Percentiles rank a stretch among this genome's conserved stretches.
Evolutionary conservation across 1,140 invertebrate species (phyloP).

Genomic region (Papilio dardanus): DNA sequence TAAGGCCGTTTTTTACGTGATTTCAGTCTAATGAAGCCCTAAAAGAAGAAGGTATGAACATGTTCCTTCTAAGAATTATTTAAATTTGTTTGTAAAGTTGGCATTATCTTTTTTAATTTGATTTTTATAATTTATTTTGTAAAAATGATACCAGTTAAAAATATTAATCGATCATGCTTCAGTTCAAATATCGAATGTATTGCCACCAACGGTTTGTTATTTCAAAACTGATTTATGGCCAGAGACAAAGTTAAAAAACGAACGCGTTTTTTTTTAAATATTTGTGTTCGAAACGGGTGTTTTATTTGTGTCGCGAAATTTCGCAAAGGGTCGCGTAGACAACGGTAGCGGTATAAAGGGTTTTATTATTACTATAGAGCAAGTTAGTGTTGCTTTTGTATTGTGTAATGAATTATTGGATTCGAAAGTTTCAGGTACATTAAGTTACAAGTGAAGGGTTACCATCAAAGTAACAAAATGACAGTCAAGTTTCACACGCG

Average conservation of each 20-base stretch:
- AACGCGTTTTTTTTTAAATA: conserved; percentile 74
- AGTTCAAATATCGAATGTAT: conserved; percentile 69
- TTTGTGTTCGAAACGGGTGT: conserved; percentile 79
- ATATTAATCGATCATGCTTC: conserved; percentile 69
- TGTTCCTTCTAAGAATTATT: not conserved
- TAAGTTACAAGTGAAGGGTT: conserved; percentile 77
- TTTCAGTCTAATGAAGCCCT: no score
- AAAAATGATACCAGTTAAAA: conserved; percentile 19
- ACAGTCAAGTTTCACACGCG: conserved; percentile 76
- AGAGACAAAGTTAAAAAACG: conserved; percentile 73
- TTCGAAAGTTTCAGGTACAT: conserved; percentile 80
- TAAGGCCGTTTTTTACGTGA: no score
- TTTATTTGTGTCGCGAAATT: conserved; percentile 78
- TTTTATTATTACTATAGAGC: conserved; percentile 77
- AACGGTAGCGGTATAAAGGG: conserved; percentile 68
- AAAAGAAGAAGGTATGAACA: no score
- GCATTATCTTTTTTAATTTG: no score
- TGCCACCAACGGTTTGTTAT: conserved; percentile 71
- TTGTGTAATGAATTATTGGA: conserved; percentile 81
- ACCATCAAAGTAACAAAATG: conserved; percentile 66
- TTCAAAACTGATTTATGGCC: conserved; percentile 75
- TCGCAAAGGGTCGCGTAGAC: conserved; percentile 75
- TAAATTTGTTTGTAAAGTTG: not conserved
- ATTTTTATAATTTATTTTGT: not conserved
- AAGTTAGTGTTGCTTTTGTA: conserved; percentile 74